Conservation (phyloP, 2,888 invertebrate genomes). For the Diloba caeruleocephala region DNA sequence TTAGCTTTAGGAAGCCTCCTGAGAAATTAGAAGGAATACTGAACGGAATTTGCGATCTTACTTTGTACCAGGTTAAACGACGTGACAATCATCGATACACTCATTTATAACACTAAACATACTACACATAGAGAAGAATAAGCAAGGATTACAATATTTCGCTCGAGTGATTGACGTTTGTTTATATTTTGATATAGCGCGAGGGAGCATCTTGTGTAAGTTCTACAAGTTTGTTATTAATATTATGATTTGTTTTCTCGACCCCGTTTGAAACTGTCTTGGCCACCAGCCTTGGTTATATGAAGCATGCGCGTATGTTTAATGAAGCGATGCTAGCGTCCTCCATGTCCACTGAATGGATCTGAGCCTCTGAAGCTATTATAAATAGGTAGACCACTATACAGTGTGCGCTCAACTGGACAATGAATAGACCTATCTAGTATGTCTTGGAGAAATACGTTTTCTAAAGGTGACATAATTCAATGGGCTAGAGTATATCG, state of each 20-base stretch:
- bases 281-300: conserved; percentile 58
- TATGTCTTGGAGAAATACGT: conserved; percentile 48
- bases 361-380: conserved; percentile 65
- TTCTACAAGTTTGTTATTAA: conserved; percentile 24
- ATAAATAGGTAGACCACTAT: conserved; percentile 64
- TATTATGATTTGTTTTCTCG: conserved; percentile 31
- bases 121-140: conserved; percentile 23
- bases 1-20: conserved; percentile 18
- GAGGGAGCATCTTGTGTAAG: conserved; percentile 12
- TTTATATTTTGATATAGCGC: conserved; percentile 39
- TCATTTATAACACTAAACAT: conserved; percentile 6
- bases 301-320: conserved; percentile 77
- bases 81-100: conserved; percentile 20
- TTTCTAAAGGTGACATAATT: conserved; percentile 33
- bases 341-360: conserved; percentile 80
- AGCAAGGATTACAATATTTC: conserved; percentile 18
- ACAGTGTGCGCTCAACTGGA: conserved; percentile 55
- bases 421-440: conserved; percentile 52
- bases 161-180: conserved; percentile 37
- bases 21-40: conserved; percentile 28
- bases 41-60: conserved; percentile 10
- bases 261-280: conserved; percentile 50
- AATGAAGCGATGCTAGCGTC: conserved; percentile 79
- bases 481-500: conserved; percentile 14
- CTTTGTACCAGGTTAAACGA: conserved; percentile 12